Evolutionary conservation across 1,140 invertebrate species (phyloP), one percentile per base, ranked within the genome.

Genomic region (Philotrypesis tridentata): DNA sequence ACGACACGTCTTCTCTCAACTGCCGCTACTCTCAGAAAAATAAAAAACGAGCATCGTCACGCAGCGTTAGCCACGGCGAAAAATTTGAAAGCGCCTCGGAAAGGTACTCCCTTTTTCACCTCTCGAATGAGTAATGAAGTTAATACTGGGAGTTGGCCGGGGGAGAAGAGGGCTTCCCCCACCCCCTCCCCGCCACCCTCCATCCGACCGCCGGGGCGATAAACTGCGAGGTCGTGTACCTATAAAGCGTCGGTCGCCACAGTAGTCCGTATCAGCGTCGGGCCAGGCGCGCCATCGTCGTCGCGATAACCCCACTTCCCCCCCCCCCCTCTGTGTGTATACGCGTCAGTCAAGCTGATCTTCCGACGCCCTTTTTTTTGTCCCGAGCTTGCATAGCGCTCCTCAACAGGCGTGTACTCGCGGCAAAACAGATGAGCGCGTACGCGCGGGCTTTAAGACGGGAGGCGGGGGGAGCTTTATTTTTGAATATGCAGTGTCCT

Each of bases 111-210:
- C 48, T 55, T 17, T n/a, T 17, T 21, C 48, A 55, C 48, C 48
- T 55, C 48, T 55, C 48, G 48, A 33, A 80, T 80, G 70, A 80
- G 31, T 80, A 80, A 80, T 80, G 78, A 80, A 63, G 12, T 37
- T 80, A 73, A 73, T 43, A 73, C 55, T 3, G 14, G 21, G 23
- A 23, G 37, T 17, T n/a, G n/a, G n/a, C n/a, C n/a, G n/a, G n/a
- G n/a, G n/a, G n/a, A n/a, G n/a, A n/a, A n/a, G n/a, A n/a, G n/a
- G n/a, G n/a, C n/a, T n/a, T n/a, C n/a, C n/a, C n/a, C n/a, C n/a
- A n/a, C n/a, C n/a, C n/a, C n/a, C n/a, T n/a, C n/a, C n/a, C n/a
- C n/a, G n/a, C n/a, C n/a, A n/a, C n/a, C n/a, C n/a, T n/a, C n/a
- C n/a, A n/a, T n/a, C n/a, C n/a, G n/a, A 23, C 31, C 65, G 48